These are phyloP conservation scores for Andrena bicolor DNA, from an alignment of 2,888 invertebrate genomes.

Conservation along the genomic window DNA sequence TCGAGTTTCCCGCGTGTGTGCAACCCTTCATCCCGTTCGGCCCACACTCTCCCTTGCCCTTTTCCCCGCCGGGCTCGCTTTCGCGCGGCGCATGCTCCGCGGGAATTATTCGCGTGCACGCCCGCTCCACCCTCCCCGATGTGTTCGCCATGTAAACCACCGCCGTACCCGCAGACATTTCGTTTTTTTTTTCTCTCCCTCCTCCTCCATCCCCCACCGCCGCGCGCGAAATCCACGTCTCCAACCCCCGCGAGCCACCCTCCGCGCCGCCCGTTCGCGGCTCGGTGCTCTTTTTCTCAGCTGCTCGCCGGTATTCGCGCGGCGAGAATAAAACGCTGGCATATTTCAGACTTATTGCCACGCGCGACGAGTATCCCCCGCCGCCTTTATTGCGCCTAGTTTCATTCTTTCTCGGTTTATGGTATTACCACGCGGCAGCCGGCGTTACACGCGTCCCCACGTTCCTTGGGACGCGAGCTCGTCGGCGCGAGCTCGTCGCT, in stretches of 20 bases:
- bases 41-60: conserved; percentile 6
- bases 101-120: conserved; percentile 63
- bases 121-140: neutral
- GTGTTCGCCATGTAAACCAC: conserved; percentile 64
- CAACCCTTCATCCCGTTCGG: neutral
- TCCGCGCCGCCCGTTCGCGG: neutral
- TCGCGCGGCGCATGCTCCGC: conserved; percentile 59
- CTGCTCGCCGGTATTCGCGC: conserved; percentile 65
- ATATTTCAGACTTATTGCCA: conserved; percentile 81
- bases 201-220: conserved; percentile 9
- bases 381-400: conserved; percentile 77
- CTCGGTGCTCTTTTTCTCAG: conserved; percentile 46
- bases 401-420: conserved; percentile 78
- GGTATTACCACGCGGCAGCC: conserved; percentile 65
- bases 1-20: conserved; percentile 5
- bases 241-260: conserved; percentile 10
- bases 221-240: neutral
- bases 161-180: conserved; percentile 68
- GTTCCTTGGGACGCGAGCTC: conserved; percentile 21
- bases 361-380: conserved; percentile 59
- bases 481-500: neutral
- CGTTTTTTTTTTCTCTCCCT: conserved; percentile 44
- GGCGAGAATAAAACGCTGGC: conserved; percentile 76
- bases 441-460: conserved; percentile 70
- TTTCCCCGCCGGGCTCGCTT: conserved; percentile 43